Evolutionary conservation across 2,888 invertebrate genomes (phyloP).

Genomic region (Calameuta filiformis): DNA sequence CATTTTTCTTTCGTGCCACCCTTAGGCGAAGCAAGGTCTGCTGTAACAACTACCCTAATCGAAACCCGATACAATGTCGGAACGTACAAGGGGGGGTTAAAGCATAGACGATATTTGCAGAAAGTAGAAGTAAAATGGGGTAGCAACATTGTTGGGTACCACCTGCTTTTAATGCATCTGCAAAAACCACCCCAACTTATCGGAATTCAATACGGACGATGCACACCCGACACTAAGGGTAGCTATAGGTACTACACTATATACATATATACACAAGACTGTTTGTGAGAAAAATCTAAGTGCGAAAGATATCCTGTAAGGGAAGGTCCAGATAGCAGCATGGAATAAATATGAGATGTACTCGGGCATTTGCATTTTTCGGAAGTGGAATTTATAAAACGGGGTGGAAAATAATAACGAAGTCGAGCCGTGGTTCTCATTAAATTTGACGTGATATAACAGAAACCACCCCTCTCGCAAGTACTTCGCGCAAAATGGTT

Average conservation of each 20-base stretch:
- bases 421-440: not conserved
- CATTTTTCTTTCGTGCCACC: conserved; percentile 5
- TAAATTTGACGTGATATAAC: not conserved
- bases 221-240: not conserved
- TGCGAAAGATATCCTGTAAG: not conserved
- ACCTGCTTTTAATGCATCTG: conserved; percentile 29
- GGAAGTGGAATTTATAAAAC: not conserved
- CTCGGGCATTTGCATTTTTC: not conserved
- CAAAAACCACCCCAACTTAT: conserved; percentile 17
- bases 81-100: conserved; percentile 7
- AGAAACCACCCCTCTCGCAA: not conserved
- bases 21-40: conserved; percentile 5
- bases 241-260: not conserved
- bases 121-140: conserved; percentile 8
- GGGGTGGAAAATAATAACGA: not conserved
- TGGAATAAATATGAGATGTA: not conserved
- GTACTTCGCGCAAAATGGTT: not conserved
- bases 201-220: conserved; percentile 23
- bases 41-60: conserved; percentile 19
- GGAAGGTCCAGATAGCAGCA: not conserved
- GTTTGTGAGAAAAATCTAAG: not conserved
- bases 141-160: conserved; percentile 19
- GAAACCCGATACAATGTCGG: conserved; percentile 18
- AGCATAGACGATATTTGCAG: conserved; percentile 8
- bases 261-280: not conserved